phyloP scores from a whole-genome alignment of 2,888 invertebrate species.

The Ecliptopera silaceata region DNA sequence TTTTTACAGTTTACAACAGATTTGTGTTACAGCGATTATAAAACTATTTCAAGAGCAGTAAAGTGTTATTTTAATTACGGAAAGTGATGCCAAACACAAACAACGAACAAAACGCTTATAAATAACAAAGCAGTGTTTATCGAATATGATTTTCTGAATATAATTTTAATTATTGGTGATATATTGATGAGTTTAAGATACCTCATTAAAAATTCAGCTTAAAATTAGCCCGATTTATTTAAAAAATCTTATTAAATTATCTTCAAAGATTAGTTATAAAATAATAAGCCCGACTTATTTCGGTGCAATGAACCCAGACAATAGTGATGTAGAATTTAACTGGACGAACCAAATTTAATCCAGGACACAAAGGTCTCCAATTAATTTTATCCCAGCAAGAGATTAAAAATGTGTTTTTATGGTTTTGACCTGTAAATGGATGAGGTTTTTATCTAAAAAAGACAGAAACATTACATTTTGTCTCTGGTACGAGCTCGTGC shows the following conservation, averaged over 20 bases:
- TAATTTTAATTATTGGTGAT: too few species aligned
- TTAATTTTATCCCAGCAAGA: too few species aligned
- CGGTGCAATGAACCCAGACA: background rate
- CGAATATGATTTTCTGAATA: too few species aligned
- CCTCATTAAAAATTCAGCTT: background rate
- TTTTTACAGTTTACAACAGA: conserved; percentile 17
- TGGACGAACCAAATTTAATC: background rate
- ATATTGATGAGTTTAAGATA: too few species aligned
- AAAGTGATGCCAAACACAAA: conserved; percentile 34
- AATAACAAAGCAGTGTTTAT: background rate
- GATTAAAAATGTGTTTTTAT: background rate
- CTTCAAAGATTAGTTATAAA: too few species aligned
- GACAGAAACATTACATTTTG: too few species aligned
- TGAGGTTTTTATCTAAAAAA: too few species aligned
- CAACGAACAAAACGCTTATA: conserved; percentile 17
- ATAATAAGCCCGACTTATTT: background rate
- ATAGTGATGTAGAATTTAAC: background rate
- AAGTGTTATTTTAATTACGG: conserved; percentile 36
- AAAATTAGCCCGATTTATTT: too few species aligned
- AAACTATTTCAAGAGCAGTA: conserved; percentile 28
- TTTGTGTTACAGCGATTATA: conserved; percentile 24
- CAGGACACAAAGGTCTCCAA: background rate
- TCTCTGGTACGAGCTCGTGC: too few species aligned
- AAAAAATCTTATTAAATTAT: too few species aligned
- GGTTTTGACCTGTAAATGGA: too few species aligned